Conservation (phyloP, 2,888 invertebrate species). For the Eupithecia pulchellata region DNA sequence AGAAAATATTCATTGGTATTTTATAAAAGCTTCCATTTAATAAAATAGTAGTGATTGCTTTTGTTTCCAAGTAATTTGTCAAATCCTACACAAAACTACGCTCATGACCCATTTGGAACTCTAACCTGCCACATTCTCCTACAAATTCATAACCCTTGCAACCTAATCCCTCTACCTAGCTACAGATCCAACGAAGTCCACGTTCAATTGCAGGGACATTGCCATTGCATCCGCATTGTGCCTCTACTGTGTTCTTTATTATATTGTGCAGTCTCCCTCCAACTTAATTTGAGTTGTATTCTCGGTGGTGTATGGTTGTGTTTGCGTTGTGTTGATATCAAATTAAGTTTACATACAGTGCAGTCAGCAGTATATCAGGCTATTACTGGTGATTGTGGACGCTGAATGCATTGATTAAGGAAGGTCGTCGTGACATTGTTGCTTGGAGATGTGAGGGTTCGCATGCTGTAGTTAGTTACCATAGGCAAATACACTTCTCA, state of each 20-base stretch:
- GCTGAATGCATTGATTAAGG: constrained; percentile 74
- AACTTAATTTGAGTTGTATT: constrained; percentile 19
- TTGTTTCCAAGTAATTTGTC: neutral
- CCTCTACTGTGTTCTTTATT: constrained; percentile 44
- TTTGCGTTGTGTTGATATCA: constrained; percentile 13
- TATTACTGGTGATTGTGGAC: constrained; percentile 77
- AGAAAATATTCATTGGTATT: neutral
- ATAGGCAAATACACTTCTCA: too few species aligned
- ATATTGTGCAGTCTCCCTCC: constrained; percentile 23
- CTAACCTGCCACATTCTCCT: neutral
- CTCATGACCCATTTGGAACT: neutral
- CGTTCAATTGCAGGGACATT: constrained; percentile 68
- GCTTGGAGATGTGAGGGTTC: constrained; percentile 37
- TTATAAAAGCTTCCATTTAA: neutral
- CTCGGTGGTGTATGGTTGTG: neutral
- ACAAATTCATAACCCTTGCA: constrained; percentile 11
- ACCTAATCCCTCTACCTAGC: constrained; percentile 26
- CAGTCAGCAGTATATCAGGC: constrained; percentile 69
- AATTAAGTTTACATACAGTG: constrained; percentile 50
- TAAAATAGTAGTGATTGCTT: neutral
- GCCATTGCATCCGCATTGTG: constrained; percentile 70
- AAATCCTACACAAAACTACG: neutral
- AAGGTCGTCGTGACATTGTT: constrained; percentile 65
- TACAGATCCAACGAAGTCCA: constrained; percentile 51
- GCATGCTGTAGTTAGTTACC: constrained; percentile 9